Percentiles rank a stretch among this genome's conserved stretches.
phyloP scores from a whole-genome alignment of 1,140 invertebrate species.

The Bombus cullumanus region DNA sequence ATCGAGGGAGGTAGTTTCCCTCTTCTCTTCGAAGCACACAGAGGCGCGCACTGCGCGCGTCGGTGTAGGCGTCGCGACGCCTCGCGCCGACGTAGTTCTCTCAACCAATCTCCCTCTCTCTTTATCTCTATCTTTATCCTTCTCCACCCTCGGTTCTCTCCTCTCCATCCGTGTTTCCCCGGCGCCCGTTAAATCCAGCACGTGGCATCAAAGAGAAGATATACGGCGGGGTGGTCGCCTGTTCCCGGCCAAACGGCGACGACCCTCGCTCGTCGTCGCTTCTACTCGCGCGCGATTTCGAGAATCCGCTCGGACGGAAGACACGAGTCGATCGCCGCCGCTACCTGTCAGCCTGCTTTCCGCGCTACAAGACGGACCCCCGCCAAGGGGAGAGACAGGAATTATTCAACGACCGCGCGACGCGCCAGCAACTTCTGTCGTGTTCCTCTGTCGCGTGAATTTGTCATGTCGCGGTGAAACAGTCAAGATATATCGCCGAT shows the following conservation, averaged over 20 bases:
- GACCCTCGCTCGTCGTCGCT: slow-evolving; percentile 64
- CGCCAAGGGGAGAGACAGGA: background rate
- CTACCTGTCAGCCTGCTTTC: background rate
- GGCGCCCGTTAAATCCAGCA: slow-evolving; percentile 66
- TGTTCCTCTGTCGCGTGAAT: background rate
- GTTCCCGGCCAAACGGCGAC: slow-evolving; percentile 69
- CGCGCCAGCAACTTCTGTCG: slow-evolving; percentile 2
- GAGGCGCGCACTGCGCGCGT: slow-evolving; percentile 55
- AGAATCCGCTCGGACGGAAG: background rate
- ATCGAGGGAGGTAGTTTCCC: slow-evolving; percentile 15
- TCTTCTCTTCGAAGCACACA: background rate
- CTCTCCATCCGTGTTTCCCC: slow-evolving; percentile 37
- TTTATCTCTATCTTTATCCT: slow-evolving; percentile 30
- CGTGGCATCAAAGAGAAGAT: slow-evolving; percentile 72
- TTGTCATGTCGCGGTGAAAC: slow-evolving; percentile 15
- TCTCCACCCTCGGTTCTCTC: background rate
- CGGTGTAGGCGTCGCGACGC: slow-evolving; percentile 51
- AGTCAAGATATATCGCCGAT: background rate
- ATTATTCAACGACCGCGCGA: slow-evolving; percentile 24
- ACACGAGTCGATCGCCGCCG: background rate
- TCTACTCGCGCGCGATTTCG: slow-evolving; percentile 49
- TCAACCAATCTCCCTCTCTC: slow-evolving; percentile 25
- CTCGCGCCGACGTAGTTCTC: slow-evolving; percentile 67
- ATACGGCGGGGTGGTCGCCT: slow-evolving; percentile 62
- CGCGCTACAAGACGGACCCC: background rate